These are phyloP conservation scores for Camponotus pennsylvanicus DNA, from an alignment of 1,140 invertebrate species.

Conservation along the genomic window DNA sequence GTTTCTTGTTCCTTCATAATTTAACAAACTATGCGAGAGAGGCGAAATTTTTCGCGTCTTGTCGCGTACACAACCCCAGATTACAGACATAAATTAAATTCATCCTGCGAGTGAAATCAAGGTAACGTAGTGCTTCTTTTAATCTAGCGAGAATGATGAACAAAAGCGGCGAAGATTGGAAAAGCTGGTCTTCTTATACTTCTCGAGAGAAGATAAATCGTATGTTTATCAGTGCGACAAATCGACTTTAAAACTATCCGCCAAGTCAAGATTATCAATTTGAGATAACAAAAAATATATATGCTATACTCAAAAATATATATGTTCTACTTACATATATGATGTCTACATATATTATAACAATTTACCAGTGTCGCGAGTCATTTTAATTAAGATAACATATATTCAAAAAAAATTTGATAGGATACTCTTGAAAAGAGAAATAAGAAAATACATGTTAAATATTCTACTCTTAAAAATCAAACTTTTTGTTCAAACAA, in stretches of 20 bases:
- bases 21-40: constrained; percentile 32
- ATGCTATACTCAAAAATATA: not conserved
- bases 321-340: not conserved
- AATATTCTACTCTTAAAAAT: not conserved
- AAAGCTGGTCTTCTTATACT: not conserved
- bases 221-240: not conserved
- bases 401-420: not conserved
- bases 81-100: constrained; percentile 17
- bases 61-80: not conserved
- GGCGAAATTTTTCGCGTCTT: constrained; percentile 19
- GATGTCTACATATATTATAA: not conserved
- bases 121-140: not conserved
- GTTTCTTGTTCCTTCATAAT: constrained; percentile 39
- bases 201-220: not conserved
- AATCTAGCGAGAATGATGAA: constrained; percentile 6
- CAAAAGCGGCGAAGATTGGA: not conserved
- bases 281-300: not conserved
- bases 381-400: not conserved
- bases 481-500: not conserved
- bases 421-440: not conserved
- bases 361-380: not conserved
- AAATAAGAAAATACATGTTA: not conserved
- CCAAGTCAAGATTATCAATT: constrained; percentile 24
- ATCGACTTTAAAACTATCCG: constrained; percentile 12
- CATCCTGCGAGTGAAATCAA: constrained; percentile 8